A percentile compares a stretch with the other conserved stretches of the same genome.
Conservation (phyloP, 92 coral and sea anemone genomes). For the Desmophyllum pertusum region DNA sequence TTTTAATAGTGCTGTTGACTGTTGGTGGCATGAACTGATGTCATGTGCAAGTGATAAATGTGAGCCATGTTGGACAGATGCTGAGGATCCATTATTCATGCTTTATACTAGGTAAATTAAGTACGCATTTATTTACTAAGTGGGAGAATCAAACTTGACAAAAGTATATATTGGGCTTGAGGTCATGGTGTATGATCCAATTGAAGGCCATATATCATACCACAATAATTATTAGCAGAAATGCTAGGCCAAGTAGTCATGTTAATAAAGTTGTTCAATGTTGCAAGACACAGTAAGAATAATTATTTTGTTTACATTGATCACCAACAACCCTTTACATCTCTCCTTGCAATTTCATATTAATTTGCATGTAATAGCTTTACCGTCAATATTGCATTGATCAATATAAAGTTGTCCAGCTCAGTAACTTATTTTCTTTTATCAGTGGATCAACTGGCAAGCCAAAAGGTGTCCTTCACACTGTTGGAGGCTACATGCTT, state of each 20-base stretch:
- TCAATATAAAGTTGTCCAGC: too few relatives aligned
- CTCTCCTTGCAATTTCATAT: too few relatives aligned
- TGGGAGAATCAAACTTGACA: background rate
- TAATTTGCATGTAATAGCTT: too few relatives aligned
- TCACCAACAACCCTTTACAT: too few relatives aligned
- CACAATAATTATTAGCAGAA: too few relatives aligned
- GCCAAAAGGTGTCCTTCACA: constrained; percentile 96
- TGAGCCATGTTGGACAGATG: constrained; percentile 95
- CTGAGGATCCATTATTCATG: constrained; percentile 96
- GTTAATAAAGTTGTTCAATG: too few relatives aligned
- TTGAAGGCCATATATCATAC: too few relatives aligned
- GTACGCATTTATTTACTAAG: background rate
- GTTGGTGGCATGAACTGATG: constrained; percentile 98
- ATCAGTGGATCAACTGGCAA: constrained; percentile 97
- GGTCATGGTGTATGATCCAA: background rate
- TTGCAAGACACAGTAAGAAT: too few relatives aligned
- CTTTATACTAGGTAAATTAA: constrained; percentile 82
- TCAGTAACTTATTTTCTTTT: background rate
- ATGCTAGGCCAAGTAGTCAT: too few relatives aligned
- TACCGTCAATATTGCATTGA: too few relatives aligned
- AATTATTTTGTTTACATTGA: too few relatives aligned
- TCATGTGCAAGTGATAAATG: constrained; percentile 72
- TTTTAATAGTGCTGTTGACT: constrained; percentile 70
- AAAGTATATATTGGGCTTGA: background rate
- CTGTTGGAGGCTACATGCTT: constrained; percentile 94